Percentiles rank a stretch among this genome's conserved stretches.
phyloP scores from a whole-genome alignment of 1,140 invertebrate species.

The Drosophila simulans region DNA sequence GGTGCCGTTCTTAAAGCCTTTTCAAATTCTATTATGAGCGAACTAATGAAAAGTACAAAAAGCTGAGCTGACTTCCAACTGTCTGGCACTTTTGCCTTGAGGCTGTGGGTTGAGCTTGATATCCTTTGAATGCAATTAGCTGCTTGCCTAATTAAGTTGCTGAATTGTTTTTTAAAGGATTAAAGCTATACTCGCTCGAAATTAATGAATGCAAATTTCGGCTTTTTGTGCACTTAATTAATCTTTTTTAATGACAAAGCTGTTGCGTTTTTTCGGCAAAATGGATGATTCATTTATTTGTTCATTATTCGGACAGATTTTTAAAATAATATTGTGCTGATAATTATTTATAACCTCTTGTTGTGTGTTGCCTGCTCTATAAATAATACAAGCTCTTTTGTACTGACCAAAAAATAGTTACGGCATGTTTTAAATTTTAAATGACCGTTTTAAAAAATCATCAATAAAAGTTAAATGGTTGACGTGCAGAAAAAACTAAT shows the following conservation, averaged over 20 bases:
- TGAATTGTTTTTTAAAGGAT: conserved; percentile 23
- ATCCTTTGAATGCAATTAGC: conserved; percentile 44
- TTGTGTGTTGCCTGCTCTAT: no score
- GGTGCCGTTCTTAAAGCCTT: conserved; percentile 52
- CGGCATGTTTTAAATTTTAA: no score
- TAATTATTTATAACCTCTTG: no score
- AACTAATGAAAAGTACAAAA: conserved; percentile 59
- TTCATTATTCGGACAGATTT: background rate
- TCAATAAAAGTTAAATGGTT: no score
- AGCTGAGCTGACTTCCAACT: conserved; percentile 23
- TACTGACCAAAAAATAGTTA: no score
- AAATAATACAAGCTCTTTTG: no score
- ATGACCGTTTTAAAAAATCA: no score
- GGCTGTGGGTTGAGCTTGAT: conserved; percentile 42
- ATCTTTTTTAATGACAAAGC: background rate
- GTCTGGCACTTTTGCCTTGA: conserved; percentile 32
- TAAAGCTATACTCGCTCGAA: conserved; percentile 1
- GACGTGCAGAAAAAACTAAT: no score
- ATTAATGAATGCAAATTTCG: background rate
- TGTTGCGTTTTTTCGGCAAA: background rate
- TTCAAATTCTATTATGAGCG: conserved; percentile 66
- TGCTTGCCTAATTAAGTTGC: conserved; percentile 39
- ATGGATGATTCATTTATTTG: no score
- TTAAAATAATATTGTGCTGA: no score
- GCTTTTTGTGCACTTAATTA: conserved; percentile 9